A percentile compares a stretch with the other conserved stretches of the same genome.
These are phyloP conservation scores for Phyllotis vaccarum DNA, from an alignment of 2,797 vertebrate species.

Conservation along the genomic window DNA sequence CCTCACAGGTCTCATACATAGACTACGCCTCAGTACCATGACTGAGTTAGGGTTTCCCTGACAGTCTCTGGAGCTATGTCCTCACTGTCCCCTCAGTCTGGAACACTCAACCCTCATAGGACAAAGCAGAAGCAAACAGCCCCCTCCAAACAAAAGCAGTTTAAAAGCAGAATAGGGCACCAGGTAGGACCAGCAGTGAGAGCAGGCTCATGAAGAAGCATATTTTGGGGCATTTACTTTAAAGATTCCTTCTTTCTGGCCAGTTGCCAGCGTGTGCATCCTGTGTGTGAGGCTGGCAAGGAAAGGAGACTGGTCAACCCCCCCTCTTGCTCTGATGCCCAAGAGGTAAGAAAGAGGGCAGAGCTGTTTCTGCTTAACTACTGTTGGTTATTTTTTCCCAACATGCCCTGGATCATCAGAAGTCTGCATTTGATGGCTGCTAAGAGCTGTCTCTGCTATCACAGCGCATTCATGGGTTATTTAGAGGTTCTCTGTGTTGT, in stretches of 20 bases:
- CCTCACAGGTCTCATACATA: too few species aligned
- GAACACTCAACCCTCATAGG: not conserved
- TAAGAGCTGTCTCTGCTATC: not conserved
- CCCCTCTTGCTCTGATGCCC: not conserved
- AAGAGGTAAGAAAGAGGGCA: rapidly evolving
- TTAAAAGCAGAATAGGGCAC: not conserved
- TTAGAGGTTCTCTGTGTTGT: not conserved
- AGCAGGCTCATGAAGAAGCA: not conserved
- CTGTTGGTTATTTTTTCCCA: not conserved
- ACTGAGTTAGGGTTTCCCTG: not conserved
- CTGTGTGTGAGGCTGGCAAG: not conserved
- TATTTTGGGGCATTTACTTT: not conserved
- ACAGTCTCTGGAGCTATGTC: too few species aligned
- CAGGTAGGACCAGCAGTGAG: not conserved
- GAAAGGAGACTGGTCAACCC: rapidly evolving
- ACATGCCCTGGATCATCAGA: not conserved
- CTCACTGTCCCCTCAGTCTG: not conserved
- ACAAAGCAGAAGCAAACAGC: not conserved
- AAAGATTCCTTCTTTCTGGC: not conserved
- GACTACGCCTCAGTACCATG: not conserved
- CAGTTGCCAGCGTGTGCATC: not conserved
- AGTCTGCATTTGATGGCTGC: not conserved
- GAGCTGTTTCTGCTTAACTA: not conserved
- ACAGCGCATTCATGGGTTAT: not conserved
- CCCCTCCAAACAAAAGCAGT: not conserved